These are phyloP conservation scores for Megalurothrips usitatus DNA, from an alignment of 2,888 invertebrate species.

Conservation along the genomic window DNA sequence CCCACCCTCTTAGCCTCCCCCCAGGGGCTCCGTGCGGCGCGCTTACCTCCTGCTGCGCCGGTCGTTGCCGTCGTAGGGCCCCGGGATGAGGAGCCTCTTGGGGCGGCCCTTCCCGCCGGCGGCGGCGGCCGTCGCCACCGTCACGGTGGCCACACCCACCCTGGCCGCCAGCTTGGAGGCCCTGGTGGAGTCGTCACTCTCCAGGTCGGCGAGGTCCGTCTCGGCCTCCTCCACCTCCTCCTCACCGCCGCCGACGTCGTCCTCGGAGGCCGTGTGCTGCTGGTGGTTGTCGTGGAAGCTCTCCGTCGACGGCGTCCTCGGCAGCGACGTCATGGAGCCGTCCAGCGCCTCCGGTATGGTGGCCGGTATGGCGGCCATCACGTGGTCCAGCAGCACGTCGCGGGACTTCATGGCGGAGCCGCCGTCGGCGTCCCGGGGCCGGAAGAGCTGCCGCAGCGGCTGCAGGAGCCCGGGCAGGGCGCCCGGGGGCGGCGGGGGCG, in stretches of 20 bases:
- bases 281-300: neutral
- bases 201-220: neutral
- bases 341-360: conserved; percentile 15
- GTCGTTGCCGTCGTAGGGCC: neutral
- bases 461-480: neutral
- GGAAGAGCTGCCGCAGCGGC: neutral
- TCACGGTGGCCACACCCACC: neutral
- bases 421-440: neutral
- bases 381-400: conserved; percentile 18
- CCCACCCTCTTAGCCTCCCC: neutral
- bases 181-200: conserved; percentile 12
- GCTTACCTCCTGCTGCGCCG: neutral
- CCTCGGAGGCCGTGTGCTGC: conserved; percentile 4
- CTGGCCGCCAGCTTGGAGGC: neutral
- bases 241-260: neutral
- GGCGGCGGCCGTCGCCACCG: neutral
- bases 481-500: neutral
- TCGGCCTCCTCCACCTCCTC: neutral
- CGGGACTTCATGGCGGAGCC: neutral
- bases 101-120: neutral
- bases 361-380: neutral
- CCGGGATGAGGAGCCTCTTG: neutral
- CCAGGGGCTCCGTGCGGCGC: neutral
- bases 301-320: neutral
- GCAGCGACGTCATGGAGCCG: neutral